Percentiles rank a stretch among this genome's conserved stretches.
Conservation (phyloP, 2,113 vertebrate genomes). For the Rallus limicola region DNA sequence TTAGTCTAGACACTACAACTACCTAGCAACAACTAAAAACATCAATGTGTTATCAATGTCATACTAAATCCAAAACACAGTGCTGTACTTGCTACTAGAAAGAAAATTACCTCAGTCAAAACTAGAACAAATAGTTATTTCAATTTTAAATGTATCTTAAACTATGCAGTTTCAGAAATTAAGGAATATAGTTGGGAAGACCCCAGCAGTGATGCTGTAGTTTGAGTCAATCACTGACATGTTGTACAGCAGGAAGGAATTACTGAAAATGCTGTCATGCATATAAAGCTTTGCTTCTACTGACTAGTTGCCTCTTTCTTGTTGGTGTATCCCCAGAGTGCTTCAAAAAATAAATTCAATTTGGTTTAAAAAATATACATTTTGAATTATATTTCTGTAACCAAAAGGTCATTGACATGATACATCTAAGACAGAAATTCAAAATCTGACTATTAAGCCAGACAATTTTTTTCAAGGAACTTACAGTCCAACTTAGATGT, state of each 20-base stretch:
- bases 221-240: background rate
- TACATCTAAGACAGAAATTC: background rate
- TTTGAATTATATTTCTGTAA: background rate
- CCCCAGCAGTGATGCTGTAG: background rate
- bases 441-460: background rate
- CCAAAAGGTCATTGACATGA: background rate
- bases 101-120: too few species aligned
- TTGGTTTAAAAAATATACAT: background rate
- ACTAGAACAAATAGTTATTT: background rate
- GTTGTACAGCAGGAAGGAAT: background rate
- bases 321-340: background rate
- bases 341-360: background rate
- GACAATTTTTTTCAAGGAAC: background rate
- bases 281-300: background rate
- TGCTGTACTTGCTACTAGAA: too few species aligned
- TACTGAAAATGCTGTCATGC: background rate
- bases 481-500: background rate
- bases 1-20: too few species aligned
- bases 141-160: background rate
- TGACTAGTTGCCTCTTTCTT: background rate
- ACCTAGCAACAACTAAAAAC: too few species aligned
- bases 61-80: too few species aligned
- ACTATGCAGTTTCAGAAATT: background rate
- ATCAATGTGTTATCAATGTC: too few species aligned
- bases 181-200: background rate